A percentile compares a stretch with the other conserved stretches of the same genome.
phyloP scores from a whole-genome alignment of 2,113 vertebrate species.

The Nicator chloris region DNA sequence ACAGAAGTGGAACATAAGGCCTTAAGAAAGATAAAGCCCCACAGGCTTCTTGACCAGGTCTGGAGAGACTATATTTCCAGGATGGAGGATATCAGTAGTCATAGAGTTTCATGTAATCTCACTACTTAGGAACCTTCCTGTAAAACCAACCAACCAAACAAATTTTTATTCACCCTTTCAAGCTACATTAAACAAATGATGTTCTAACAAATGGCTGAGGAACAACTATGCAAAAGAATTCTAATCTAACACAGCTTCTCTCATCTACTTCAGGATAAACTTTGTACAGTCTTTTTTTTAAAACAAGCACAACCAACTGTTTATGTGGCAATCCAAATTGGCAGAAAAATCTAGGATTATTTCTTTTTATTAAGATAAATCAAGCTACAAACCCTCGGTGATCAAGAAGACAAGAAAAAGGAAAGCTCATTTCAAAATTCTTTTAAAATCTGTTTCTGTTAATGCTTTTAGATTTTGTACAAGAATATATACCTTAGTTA shows the following conservation, averaged over 20 bases:
- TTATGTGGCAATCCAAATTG: constrained; percentile 13
- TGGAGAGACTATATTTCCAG: background rate
- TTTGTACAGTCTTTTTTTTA: background rate
- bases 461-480: background rate
- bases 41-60: background rate
- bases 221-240: constrained; percentile 19
- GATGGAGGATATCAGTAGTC: background rate
- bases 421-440: background rate
- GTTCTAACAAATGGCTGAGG: background rate
- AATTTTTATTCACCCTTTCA: background rate
- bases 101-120: background rate
- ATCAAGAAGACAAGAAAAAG: constrained; percentile 4
- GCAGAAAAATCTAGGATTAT: background rate
- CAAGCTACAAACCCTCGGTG: background rate
- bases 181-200: background rate
- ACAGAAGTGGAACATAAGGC: background rate
- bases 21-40: background rate
- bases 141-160: background rate
- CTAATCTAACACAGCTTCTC: constrained; percentile 26
- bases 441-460: background rate
- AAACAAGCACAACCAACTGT: background rate
- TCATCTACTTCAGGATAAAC: constrained; percentile 7
- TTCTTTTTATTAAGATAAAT: constrained; percentile 28
- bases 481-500: background rate
- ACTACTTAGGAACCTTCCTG: background rate